phyloP scores from a whole-genome alignment of 1,140 invertebrate genomes.

The Lineus longissimus region DNA sequence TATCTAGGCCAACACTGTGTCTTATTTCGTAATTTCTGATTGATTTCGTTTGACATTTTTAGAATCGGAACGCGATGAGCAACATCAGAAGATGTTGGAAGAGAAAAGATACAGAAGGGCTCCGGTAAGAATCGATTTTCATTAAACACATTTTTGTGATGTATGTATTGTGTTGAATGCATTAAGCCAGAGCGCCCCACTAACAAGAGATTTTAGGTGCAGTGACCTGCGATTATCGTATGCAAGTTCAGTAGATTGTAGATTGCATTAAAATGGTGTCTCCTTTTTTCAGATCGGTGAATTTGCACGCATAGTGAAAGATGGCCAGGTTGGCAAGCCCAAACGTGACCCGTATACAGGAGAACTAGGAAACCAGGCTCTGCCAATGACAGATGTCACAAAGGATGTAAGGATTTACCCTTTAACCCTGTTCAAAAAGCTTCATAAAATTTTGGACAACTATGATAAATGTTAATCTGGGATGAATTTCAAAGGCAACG shows the following conservation, averaged over 20 bases:
- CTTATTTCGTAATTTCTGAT: neutral
- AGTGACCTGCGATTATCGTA: too few species aligned
- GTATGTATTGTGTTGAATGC: too few species aligned
- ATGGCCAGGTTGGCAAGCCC: constrained; percentile 36
- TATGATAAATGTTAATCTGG: too few species aligned
- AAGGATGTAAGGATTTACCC: constrained; percentile 23
- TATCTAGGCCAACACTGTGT: too few species aligned
- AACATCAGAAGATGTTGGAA: neutral
- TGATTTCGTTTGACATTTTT: neutral
- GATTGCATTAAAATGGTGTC: too few species aligned
- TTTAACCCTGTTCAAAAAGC: too few species aligned
- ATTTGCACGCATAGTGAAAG: constrained; percentile 30
- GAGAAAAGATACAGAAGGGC: constrained; percentile 2
- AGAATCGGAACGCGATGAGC: neutral
- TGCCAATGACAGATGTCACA: constrained; percentile 34
- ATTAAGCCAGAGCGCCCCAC: too few species aligned
- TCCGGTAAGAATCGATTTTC: neutral
- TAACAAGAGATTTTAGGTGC: too few species aligned
- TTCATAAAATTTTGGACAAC: too few species aligned
- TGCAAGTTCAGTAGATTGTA: too few species aligned
- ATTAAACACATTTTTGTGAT: too few species aligned
- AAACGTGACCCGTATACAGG: constrained; percentile 36
- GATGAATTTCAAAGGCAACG: too few species aligned
- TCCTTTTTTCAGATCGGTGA: constrained; percentile 28
- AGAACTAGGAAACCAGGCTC: constrained; percentile 29